Evolutionary conservation across 2,113 vertebrate species (phyloP), one percentile per base, ranked within the genome.

Genomic region (Siniperca chuatsi): DNA sequence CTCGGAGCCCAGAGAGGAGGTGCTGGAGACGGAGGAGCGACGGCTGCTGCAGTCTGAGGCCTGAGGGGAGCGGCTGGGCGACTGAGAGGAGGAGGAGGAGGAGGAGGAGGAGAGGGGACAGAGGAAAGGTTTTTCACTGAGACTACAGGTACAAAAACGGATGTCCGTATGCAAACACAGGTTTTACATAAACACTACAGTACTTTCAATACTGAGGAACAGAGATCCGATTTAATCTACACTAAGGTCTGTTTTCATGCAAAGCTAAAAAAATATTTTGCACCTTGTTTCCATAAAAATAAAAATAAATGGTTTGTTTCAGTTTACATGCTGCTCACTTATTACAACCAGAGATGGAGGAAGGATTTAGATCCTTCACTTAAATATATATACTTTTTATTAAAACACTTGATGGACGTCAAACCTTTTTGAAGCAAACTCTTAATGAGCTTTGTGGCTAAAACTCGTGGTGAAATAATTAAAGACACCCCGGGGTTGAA

Each of bases 21-120:
- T 92, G 91, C 97, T 98, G 85, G 97, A 97, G 73, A 95, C 50
- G 15, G 97, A 98, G 4, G 97, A 98, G 13, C 93, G 95, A 15
- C 96, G 96, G 90, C 97, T 98, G 94, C 97, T 94, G 88, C 96
- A 95, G 79, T 97, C 96, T 42, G 96, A 96, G 18, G 60, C 75
- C 78, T 92, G 96, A 79, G 97, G 95, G 52, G 97, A 97, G 73
- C 80, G 93, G 48, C 87, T 89, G 0, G 96, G 93, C 18, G 96
- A 95, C 98, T 99, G 87, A 35, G 18, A 18, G 33, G 37, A 44
- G 11, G 12, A 40, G 15, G 52, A 29, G 18, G 15, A 29, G 18
- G 15, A 25, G 2, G 37, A 44, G 11, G 12, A 40, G 15, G 52
- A 29, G n/a, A 15, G 12, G 15, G 18, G 2, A 29, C 29, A 29